Evolutionary conservation across 2,888 invertebrate genomes (phyloP), one percentile per base, ranked within the genome.

Genomic region (Oscheius sp.): DNA sequence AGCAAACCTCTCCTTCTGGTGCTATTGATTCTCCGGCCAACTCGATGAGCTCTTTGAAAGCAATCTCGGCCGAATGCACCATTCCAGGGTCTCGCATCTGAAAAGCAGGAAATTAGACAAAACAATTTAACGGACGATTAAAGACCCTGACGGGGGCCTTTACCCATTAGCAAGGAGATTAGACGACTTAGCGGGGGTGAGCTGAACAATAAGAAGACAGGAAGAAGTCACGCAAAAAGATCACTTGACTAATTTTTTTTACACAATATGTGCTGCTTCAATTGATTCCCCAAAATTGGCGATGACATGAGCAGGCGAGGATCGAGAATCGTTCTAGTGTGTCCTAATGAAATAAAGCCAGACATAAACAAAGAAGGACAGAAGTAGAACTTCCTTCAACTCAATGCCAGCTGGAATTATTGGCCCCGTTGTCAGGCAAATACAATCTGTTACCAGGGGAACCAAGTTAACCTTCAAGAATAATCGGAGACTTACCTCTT

Each of bases 61-160:
- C 62, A 9, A 38, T 28, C 12, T 67, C 49, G 59, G 47, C 67
- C 17, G 30, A 17, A 3, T 67, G 44, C 4, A 47, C n/a, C 59
- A 57, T 57, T 2, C n/a, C 28, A 14, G 47, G 41, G 33, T 67
- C 67, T 20, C 49, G 20, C 44, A 67, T 57, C 67, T 67, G 47
- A 59, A 67, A 47, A 24, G 12, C 26, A 33, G 14, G 14, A 30
- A 49, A n/a, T 50, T 5, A 57, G 8, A 22, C 26, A 17, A 28
- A 32, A 44, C 26, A 41, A 41, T 41, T 3, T 17, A 20, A 41
- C 14, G 12, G 20, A 41, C 4, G 41, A 4, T 41, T 3, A 41
- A 20, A 3, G 20, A 41, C 3, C 14, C 12, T 41, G 41, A 14
- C 20, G 14, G 12, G 5, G n/a, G n/a, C n/a, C n/a, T n/a, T n/a